A percentile compares a stretch with the other conserved stretches of the same genome.
These are phyloP conservation scores for Phragmatobia fuliginosa DNA, from an alignment of 2,888 invertebrate species.

Conservation along the genomic window DNA sequence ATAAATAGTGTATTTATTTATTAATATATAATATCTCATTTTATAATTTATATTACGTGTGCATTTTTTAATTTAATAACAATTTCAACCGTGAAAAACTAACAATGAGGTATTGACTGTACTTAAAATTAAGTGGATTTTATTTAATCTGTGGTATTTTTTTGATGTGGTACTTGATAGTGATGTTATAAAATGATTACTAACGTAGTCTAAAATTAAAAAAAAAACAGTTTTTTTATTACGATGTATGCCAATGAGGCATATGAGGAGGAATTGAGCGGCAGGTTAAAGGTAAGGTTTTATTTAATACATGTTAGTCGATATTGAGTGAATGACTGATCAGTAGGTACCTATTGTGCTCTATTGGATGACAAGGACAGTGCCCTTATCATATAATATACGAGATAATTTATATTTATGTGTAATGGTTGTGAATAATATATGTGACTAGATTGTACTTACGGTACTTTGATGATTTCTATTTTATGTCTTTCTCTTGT, in stretches of 20 bases:
- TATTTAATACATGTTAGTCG: neutral
- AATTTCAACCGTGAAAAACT: neutral
- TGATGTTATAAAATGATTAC: constrained; percentile 30
- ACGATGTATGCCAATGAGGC: constrained; percentile 76
- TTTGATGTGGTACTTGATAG: constrained; percentile 11
- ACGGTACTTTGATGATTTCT: neutral
- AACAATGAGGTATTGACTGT: neutral
- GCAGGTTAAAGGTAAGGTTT: constrained; percentile 67
- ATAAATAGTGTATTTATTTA: neutral
- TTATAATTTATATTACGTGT: neutral
- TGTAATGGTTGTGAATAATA: neutral
- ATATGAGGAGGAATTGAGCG: constrained; percentile 66
- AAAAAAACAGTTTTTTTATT: neutral
- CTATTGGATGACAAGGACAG: neutral
- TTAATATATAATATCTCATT: constrained; percentile 6
- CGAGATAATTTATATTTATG: neutral
- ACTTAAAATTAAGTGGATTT: neutral
- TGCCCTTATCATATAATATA: neutral
- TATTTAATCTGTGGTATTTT: neutral
- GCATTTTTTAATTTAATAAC: neutral
- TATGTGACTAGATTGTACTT: neutral
- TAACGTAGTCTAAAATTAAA: neutral
- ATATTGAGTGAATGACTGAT: constrained; percentile 11
- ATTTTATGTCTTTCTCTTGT: neutral
- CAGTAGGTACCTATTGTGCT: neutral